Base-by-base conservation (phyloP, 2,113 vertebrate genomes). In the Sander lucioperca region DNA sequence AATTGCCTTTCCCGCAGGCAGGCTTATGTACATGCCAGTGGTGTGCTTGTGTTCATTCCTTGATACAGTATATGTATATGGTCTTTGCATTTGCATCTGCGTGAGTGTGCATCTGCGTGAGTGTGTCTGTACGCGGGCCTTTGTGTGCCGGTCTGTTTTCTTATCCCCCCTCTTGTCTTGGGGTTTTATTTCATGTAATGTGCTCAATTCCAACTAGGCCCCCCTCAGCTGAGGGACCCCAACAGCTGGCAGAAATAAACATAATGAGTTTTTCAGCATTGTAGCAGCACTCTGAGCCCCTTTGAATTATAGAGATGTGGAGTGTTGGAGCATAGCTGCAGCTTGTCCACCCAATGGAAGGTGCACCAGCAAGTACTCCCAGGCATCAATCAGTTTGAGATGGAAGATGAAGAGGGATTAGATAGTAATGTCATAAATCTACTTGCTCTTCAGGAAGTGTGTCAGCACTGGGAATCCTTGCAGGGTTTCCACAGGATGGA, bases 241-340 rank as follows among this genome's bases (percentile, higher is more conserved):
- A 90, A 90, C 93, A 94, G 93, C 94, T 95, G 93, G 93, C 91
- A 93, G 85, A 90, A 93, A 91, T 94, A 94, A 94, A 91, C 83
- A 72, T 92, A 93, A 93, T 93, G 91, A 90, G 86, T 94, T 94
- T 94, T 89, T 94, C 90, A 92, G 90, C 59, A 73, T 91, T 80
- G 88, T 85, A 85, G 86, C 89, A 58, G 58, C 21, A 76, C 80
- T 90, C 58, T n/a, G 63, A 90, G 85, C 82, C 80, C 74, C 72
- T 92, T 92, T 93, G 85, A 93, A 87, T 92, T 92, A 93, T 91
- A 89, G 78, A 89, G 86, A 91, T 84, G 86, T 86, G 45, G 80
- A 80, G 75, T 59, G 21, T 67, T 78, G 81, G 71, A 91, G 86
- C 59, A 62, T 71, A 85, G 76, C 84, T 81, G 85, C 86, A 48